Percentiles rank a stretch among this genome's conserved stretches.
These are phyloP conservation scores for Saguinus imperator DNA, from an alignment of 2,113 vertebrate genomes.

Conservation along the genomic window DNA sequence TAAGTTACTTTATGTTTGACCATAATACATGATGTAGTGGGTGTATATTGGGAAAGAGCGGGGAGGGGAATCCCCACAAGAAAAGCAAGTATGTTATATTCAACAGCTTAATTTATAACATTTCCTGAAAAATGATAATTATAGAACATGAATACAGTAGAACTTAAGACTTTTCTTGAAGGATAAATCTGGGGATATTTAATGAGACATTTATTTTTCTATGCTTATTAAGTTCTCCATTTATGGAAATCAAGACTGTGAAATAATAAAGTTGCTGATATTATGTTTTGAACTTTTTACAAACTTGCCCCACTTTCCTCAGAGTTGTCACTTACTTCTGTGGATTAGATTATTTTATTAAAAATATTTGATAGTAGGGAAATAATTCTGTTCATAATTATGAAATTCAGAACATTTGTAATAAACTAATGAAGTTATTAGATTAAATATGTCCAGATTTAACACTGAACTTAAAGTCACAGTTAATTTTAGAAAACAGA, in stretches of 20 bases:
- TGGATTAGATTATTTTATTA: background rate
- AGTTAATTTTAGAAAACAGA: conserved; percentile 44
- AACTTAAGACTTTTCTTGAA: conserved; percentile 46
- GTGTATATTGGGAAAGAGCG: background rate
- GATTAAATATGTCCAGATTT: conserved; percentile 48
- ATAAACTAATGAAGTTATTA: background rate
- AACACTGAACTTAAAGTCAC: conserved; percentile 3
- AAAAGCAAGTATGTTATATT: background rate
- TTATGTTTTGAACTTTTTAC: background rate
- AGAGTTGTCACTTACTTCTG: background rate
- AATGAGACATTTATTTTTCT: conserved; percentile 54
- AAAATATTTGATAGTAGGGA: background rate
- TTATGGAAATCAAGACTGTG: background rate
- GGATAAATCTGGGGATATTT: conserved; percentile 59
- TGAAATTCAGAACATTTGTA: conserved; percentile 38
- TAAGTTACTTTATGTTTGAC: background rate
- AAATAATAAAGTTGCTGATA: conserved; percentile 48
- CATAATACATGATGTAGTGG: background rate
- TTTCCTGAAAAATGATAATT: conserved; percentile 29
- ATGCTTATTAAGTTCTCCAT: background rate
- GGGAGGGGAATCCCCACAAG: background rate
- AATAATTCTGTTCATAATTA: conserved; percentile 29
- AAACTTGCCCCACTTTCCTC: background rate
- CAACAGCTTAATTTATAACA: background rate
- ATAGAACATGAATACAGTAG: conserved; percentile 15